Evolutionary conservation across 92 coral and sea anemone species (phyloP), one percentile per base, ranked within the genome.

Genomic region (Metridium senile): DNA sequence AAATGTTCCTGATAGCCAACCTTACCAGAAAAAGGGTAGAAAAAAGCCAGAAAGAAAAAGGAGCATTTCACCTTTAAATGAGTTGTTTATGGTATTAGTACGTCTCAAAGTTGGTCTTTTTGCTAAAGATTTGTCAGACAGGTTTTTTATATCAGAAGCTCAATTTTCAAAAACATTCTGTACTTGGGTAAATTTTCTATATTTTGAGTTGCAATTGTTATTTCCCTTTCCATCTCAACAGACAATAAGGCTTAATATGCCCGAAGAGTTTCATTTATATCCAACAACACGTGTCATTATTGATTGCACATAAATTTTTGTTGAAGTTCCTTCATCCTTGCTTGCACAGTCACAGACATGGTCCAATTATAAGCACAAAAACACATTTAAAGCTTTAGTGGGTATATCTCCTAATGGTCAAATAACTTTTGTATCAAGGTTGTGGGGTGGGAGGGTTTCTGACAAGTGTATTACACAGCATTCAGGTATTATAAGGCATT

Each of bases 391-490:
- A 74, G 89, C 64, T 20, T 53, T 85, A 58, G 52, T 74, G 25
- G 84, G 89, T 39, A 62, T 85, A 32, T 71, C 85, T n/a, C 85
- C 89, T 64, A 77, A 84, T 84, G 83, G 83, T 16, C 83, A 84
- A 47, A 79, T 77, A 9, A 77, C 61, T 39, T 85, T 80, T 80
- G 75, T 85, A 52, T 85, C 73, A 85, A 63, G 68, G 52, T 29
- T 71, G 88, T 74, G 83, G 81, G 84, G 87, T 29, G 91, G 87
- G 26, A 34, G 87, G 32, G 81, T 77, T 39, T 86, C 90, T 26
- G 86, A 86, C 61, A 86, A 58, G 70, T 62, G 7, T 58, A 81
- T 86, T 34, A 86, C 90, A 17, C 61, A 86, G 43, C 59, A 86
- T 46, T 81, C 86, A 53, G 90, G 86, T 62, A 25, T 86, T 26